Conservation (phyloP, 2,888 invertebrate species). For the Endomychus coccineus region DNA sequence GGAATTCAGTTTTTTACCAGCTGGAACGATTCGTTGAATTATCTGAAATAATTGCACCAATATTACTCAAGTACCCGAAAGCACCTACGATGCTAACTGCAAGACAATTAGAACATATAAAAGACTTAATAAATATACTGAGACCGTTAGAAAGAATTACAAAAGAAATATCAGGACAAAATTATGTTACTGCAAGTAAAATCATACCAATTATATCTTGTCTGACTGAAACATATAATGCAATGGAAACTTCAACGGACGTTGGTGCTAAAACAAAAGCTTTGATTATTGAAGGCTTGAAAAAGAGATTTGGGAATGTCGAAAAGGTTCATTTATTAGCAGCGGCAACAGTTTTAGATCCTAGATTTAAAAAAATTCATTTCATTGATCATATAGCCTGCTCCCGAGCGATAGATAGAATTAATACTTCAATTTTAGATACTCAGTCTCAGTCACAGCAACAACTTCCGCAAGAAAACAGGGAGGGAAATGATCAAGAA, state of each 20-base stretch:
- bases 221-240: conserved; percentile 28
- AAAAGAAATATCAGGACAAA: conserved; percentile 28
- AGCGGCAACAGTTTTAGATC: conserved; percentile 18
- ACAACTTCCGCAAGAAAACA: conserved; percentile 25
- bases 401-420: conserved; percentile 11
- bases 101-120: conserved; percentile 23
- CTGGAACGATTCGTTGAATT: conserved; percentile 24
- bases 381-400: conserved; percentile 16
- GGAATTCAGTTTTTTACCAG: conserved; percentile 28
- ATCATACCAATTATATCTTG: conserved; percentile 29
- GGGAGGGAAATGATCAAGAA: conserved; percentile 21
- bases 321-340: conserved; percentile 15
- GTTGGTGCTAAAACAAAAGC: conserved; percentile 6
- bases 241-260: conserved; percentile 24
- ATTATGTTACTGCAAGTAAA: conserved; percentile 29
- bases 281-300: conserved; percentile 6
- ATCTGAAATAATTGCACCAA: conserved; percentile 20
- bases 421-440: conserved; percentile 26
- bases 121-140: conserved; percentile 25
- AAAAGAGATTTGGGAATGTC: conserved; percentile 13
- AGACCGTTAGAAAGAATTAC: conserved; percentile 28
- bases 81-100: conserved; percentile 28
- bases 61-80: conserved; percentile 27
- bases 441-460: conserved; percentile 18
- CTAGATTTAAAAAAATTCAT: conserved; percentile 21